phyloP scores from a whole-genome alignment of 2,113 vertebrate species.

The Anser cygnoides region DNA sequence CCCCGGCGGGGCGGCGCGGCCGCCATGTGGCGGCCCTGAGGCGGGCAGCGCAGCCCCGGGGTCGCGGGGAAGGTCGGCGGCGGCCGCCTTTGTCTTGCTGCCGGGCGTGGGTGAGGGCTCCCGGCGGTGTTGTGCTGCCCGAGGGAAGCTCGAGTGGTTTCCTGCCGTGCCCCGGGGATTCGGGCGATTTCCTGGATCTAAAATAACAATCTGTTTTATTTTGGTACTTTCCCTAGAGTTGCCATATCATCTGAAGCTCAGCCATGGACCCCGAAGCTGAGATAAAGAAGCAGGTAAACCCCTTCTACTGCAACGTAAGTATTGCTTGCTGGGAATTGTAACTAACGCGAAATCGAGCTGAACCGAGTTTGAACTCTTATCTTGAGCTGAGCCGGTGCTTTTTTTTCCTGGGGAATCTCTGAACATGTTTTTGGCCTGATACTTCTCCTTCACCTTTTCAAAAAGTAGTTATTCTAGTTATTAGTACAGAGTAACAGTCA shows the following conservation, averaged over 20 bases:
- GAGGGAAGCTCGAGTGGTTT: not conserved
- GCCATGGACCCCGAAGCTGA: slow-evolving; percentile 32
- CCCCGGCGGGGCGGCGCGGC: too few relatives aligned
- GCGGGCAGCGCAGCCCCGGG: too few relatives aligned
- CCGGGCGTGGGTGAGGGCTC: not conserved
- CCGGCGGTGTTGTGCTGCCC: not conserved
- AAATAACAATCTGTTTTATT: not conserved
- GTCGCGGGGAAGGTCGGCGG: too few relatives aligned
- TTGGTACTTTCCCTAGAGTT: not conserved
- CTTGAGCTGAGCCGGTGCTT: not conserved
- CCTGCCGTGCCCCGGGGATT: too few relatives aligned
- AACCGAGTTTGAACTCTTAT: not conserved
- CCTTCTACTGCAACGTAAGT: slow-evolving; percentile 64
- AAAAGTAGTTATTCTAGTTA: not conserved
- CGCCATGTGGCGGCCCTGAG: too few relatives aligned
- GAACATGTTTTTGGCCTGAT: not conserved
- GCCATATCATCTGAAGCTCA: not conserved
- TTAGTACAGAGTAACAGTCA: not conserved
- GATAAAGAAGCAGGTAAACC: slow-evolving; percentile 17
- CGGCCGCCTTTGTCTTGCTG: not conserved
- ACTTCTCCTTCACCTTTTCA: not conserved
- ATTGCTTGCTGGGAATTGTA: not conserved
- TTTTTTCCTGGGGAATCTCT: not conserved
- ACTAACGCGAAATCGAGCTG: not conserved
- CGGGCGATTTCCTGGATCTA: not conserved